Base-by-base conservation (phyloP, 2,888 invertebrate genomes). In the Apantesis nais region DNA sequence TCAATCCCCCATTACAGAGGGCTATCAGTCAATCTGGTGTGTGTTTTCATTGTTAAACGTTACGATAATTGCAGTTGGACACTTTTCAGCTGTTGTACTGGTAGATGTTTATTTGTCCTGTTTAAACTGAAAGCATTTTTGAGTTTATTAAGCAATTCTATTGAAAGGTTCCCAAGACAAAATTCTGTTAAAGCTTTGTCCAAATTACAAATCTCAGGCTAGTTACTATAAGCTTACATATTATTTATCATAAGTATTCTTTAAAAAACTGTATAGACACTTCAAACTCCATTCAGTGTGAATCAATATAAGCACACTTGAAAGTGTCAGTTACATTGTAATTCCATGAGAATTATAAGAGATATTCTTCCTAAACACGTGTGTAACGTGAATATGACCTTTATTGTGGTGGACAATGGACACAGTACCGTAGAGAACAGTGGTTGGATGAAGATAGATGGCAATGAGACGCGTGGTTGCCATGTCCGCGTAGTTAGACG, bases 401-500 rank as follows among this genome's bases (percentile, higher is more conserved):
- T 66, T 37, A 55, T 39, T 25, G 29, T 39, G 12, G 4, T 4
- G 29, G 31, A 72, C 52, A 72, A 69, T 69, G 72, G 69, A 72
- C 60, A 72, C 77, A 70, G 65, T 0, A 48, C 63, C 78, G 76
- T 66, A 74, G 76, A 74, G 82, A 77, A 80, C 81, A 81, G 76
- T 83, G 79, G 74, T 81, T 80, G 88, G 93, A 93, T 92, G 92
- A 94, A 94, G 93, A 94, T 92, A 89, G 90, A 94, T 94, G 85
- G 92, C 82, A 76, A 83, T 80, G 83, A 85, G 89, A 89, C 89
- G 90, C 90, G 90, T 89, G 92, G 92, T 91, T 93, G 88, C 91
- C 88, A 89, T 89, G 89, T 89, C 90, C 89, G 88, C 88, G 74
- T 77, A 75, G 81, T 80, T 80, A 78, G 77, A 68, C 74, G 69